Evolutionary conservation across 2,797 vertebrate genomes (phyloP), one percentile per base, ranked within the genome.

Genomic region (Cygnus olor): DNA sequence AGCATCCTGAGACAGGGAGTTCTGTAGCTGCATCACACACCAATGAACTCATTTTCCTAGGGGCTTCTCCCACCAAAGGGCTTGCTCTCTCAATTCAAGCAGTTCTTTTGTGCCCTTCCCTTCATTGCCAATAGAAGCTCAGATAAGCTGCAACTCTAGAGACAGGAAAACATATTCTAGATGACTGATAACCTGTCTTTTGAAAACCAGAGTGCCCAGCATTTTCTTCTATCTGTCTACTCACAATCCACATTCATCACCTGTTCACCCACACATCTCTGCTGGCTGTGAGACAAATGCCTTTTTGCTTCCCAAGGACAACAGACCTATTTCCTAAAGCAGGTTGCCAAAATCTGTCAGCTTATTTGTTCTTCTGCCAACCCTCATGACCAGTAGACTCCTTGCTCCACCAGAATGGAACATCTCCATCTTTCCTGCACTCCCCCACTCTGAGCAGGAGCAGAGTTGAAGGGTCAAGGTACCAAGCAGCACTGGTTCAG

Each of bases 261-360:
- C 12, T 68, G 14, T 44, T 89, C 47, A 82, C 27, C 8, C 40
- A 44, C 45, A 32, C 14, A 16, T 58, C 34, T 86, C 42, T 47
- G 69, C 51, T 42, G 34, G 14, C 24, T 66, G 20, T 65, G 58
- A 88, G 45, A 79, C 61, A 69, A 56, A 2, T 69, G 51, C 53
- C 68, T 76, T 88, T 69, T 66, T 69, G 17, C 74, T 88, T 72
- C 36, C 25, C 63, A 73, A 60, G 17, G 45, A 40, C 19, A 86
- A 63, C 0, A 1, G 54, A 65, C 19, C 32, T 16, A 1, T 56
- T 82, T 89, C 61, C 36, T 85, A 78, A 64, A 78, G 25, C 19
- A 76, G 24, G 15, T 34, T 91, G 63, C 38, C 82, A 89, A 94
- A 90, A 81, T 60, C 60, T 56, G 6, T 56, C 24, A 63, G 20